Conservation (phyloP, 2,113 vertebrate species). For the Recurvirostra avosetta region DNA sequence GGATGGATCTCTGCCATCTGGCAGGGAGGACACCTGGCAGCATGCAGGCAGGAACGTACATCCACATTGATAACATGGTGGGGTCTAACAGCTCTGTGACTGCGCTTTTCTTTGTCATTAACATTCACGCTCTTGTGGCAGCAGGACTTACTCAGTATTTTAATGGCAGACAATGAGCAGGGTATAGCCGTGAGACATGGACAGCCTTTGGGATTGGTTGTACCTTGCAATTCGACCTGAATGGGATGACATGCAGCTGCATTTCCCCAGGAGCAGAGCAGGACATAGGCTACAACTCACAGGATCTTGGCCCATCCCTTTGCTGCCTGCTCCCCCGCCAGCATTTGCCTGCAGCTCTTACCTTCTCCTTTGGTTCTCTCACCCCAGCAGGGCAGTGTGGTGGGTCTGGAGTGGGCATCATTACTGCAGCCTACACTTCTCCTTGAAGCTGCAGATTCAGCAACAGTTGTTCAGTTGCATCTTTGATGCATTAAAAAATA, state of each 20-base stretch:
- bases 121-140: not conserved
- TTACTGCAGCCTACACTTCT: not conserved
- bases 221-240: not conserved
- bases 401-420: not conserved
- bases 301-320: not conserved
- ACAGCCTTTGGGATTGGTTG: not conserved
- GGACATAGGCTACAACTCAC: not conserved
- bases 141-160: not conserved
- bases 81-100: not conserved
- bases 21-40: not conserved
- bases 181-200: not conserved
- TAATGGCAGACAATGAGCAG: not conserved
- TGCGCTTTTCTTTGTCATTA: not conserved
- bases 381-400: fast-evolving
- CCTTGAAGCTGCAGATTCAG: not conserved
- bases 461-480: not conserved
- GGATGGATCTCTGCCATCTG: constrained; percentile 11
- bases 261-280: not conserved
- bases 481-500: not conserved
- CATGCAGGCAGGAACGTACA: not conserved
- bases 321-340: not conserved
- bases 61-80: not conserved
- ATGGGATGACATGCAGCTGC: not conserved
- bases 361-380: not conserved
- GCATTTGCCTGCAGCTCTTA: not conserved